Percentiles rank a stretch among this genome's conserved stretches.
Evolutionary conservation across 2,113 vertebrate genomes (phyloP).

Genomic region (Odobenus rosmarus): DNA sequence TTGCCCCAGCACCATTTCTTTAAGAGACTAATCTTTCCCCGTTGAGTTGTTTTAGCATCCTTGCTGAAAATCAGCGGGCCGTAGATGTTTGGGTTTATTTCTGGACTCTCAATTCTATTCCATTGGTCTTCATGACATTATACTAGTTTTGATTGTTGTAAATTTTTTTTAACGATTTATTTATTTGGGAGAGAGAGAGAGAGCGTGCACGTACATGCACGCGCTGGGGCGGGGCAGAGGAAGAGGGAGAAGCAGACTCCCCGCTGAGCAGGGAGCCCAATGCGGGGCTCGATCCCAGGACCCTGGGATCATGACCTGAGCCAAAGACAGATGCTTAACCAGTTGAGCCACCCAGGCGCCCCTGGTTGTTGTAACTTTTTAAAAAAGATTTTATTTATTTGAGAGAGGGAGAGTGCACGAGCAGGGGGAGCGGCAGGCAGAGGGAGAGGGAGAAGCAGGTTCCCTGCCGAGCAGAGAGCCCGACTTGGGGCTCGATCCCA

Average conservation of each 20-base stretch:
- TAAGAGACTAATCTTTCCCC: neutral
- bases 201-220: fast-evolving
- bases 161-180: neutral
- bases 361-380: neutral
- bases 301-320: no score
- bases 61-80: neutral
- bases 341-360: no score
- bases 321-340: no score
- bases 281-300: no score
- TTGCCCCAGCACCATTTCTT: neutral
- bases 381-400: no score
- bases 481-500: neutral
- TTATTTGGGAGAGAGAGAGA: neutral
- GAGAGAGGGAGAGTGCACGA: no score
- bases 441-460: neutral
- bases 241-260: no score
- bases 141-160: neutral
- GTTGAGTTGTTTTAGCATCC: neutral
- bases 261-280: no score
- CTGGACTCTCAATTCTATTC: neutral
- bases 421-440: no score
- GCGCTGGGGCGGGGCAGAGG: no score
- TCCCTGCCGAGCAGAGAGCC: neutral
- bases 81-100: neutral
- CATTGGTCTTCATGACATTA: neutral